Conservation (phyloP, 1,140 invertebrate species). For the Pantala flavescens region DNA sequence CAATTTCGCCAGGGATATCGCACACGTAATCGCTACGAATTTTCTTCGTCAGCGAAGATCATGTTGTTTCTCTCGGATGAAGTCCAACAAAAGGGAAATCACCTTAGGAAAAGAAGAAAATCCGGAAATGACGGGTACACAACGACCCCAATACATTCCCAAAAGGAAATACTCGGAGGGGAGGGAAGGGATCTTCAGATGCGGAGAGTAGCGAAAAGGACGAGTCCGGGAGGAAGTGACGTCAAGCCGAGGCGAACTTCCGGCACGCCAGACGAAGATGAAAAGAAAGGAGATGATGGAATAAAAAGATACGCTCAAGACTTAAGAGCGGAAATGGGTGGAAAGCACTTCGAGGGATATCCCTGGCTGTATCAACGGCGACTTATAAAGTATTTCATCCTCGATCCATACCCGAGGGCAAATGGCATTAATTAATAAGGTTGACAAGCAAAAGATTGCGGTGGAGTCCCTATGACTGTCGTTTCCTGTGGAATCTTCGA, state of each 20-base stretch:
- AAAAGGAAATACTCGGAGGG: background rate
- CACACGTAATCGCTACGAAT: background rate
- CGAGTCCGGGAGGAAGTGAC: background rate
- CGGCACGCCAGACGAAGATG: background rate
- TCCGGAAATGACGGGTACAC: background rate
- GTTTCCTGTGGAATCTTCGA: too few species aligned
- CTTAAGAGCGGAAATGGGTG: too few species aligned
- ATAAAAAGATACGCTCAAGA: background rate
- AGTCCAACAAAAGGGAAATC: constrained; percentile 1
- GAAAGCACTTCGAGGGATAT: too few species aligned
- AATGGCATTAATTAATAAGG: too few species aligned
- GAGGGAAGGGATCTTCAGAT: background rate
- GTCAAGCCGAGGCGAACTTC: background rate
- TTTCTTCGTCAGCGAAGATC: background rate
- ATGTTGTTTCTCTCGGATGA: background rate
- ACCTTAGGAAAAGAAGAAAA: background rate
- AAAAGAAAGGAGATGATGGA: background rate
- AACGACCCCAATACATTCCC: background rate
- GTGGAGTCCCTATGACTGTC: too few species aligned
- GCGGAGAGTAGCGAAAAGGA: background rate
- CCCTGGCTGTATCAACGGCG: too few species aligned
- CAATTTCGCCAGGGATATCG: too few species aligned
- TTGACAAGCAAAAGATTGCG: too few species aligned
- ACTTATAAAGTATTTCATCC: too few species aligned
- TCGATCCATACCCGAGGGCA: too few species aligned